A percentile compares a stretch with the other conserved stretches of the same genome.
Evolutionary conservation across 64 coral and sea anemone species (phyloP).

Genomic region (Anthopleura sola): DNA sequence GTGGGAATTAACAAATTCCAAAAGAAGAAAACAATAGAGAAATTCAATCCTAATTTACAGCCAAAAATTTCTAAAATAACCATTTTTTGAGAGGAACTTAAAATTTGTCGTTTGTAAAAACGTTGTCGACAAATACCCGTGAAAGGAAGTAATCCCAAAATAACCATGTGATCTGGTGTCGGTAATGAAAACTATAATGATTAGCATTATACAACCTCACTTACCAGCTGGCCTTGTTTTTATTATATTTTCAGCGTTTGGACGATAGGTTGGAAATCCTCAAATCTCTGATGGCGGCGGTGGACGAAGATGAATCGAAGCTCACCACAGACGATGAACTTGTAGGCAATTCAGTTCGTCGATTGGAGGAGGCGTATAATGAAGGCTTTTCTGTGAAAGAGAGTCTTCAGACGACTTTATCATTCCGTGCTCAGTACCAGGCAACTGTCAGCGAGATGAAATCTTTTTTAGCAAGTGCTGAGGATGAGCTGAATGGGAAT

Average conservation of each 20-base stretch:
- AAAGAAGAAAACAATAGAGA: neutral
- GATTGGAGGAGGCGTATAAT: neutral
- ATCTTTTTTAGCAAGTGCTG: constrained; percentile 10
- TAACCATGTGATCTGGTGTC: neutral
- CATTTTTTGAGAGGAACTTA: neutral
- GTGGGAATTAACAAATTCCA: no score
- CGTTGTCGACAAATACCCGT: neutral
- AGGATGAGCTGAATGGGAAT: constrained; percentile 16
- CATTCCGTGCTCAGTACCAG: constrained; percentile 59
- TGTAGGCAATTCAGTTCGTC: neutral
- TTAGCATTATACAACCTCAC: neutral
- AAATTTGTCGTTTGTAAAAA: neutral
- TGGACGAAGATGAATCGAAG: constrained; percentile 31
- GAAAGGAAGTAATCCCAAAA: constrained; percentile 5
- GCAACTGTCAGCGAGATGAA: constrained; percentile 26
- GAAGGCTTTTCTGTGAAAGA: constrained; percentile 19
- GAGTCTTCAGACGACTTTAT: constrained; percentile 60
- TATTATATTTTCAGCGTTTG: constrained; percentile 27
- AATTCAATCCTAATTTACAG: neutral
- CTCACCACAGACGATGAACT: neutral
- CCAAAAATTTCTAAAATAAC: neutral
- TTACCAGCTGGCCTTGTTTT: constrained; percentile 12
- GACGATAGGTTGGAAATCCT: constrained; percentile 33
- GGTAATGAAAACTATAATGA: constrained; percentile 6
- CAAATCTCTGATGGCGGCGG: constrained; percentile 36